Conservation (phyloP, 2,797 vertebrate species). For the Aulostomus chinensis region DNA sequence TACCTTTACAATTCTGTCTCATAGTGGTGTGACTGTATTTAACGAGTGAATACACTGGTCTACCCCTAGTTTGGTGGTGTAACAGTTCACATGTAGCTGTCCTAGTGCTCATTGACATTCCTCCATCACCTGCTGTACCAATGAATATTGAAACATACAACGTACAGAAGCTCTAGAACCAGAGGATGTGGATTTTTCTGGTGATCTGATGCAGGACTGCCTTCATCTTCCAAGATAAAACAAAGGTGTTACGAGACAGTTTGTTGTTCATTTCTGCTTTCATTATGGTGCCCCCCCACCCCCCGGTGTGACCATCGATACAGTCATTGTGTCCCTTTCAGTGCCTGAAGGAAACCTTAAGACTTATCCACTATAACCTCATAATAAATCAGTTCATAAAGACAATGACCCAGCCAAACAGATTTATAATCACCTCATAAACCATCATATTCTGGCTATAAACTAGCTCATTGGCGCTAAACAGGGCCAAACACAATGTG, state of each 20-base stretch:
- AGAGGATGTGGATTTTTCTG: too few species aligned
- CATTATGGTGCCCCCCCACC: constrained; percentile 16
- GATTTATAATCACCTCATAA: constrained; percentile 63
- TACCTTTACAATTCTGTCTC: too few species aligned
- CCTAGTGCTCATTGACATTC: too few species aligned
- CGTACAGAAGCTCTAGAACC: too few species aligned
- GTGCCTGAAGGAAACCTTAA: constrained; percentile 45
- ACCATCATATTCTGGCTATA: constrained; percentile 42
- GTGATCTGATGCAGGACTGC: not conserved
- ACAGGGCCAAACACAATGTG: constrained; percentile 46
- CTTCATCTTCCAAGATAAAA: constrained; percentile 2
- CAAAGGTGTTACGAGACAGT: too few species aligned
- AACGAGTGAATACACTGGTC: too few species aligned
- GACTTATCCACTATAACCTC: constrained; percentile 49
- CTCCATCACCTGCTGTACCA: not conserved
- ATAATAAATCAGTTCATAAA: constrained; percentile 63
- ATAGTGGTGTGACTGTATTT: too few species aligned
- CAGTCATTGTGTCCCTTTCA: constrained; percentile 45
- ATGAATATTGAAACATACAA: too few species aligned
- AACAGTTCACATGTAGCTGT: too few species aligned
- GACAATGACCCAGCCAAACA: constrained; percentile 53
- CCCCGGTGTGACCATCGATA: constrained; percentile 26
- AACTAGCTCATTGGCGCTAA: constrained; percentile 51
- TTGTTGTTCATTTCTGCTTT: constrained; percentile 6
- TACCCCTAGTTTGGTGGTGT: too few species aligned